These are phyloP conservation scores for Hephaestus fuliginosus DNA, from an alignment of 2,797 vertebrate genomes.

Conservation along the genomic window DNA sequence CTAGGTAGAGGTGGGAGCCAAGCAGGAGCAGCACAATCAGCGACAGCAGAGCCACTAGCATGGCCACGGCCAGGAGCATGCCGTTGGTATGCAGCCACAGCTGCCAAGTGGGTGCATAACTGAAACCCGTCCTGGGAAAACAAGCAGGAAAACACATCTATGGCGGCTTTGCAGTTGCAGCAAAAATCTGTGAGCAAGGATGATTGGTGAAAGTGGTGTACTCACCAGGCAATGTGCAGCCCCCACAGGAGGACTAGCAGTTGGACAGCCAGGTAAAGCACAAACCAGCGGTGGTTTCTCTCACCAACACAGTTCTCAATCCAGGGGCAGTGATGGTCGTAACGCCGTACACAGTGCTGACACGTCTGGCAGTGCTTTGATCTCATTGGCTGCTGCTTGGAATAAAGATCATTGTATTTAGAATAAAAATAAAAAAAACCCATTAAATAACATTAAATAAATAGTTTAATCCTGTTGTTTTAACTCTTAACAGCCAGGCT, in stretches of 20 bases:
- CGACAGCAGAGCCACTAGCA: constrained; percentile 84
- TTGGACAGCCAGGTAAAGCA: constrained; percentile 90
- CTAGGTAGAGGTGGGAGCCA: constrained; percentile 93
- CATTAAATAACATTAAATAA: not conserved
- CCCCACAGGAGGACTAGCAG: constrained; percentile 93
- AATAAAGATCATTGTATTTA: not conserved
- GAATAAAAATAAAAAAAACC: not conserved
- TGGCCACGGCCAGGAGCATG: constrained; percentile 86
- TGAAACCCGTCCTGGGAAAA: constrained; percentile 91
- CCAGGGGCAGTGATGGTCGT: constrained; percentile 98
- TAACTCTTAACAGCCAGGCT: not conserved
- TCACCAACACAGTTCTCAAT: constrained; percentile 97
- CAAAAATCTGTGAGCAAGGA: not conserved
- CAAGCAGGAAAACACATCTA: not conserved
- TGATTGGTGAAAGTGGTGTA: not conserved
- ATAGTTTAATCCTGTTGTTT: not conserved
- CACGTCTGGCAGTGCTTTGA: constrained; percentile 94
- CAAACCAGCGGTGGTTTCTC: constrained; percentile 93
- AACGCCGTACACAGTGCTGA: constrained; percentile 92
- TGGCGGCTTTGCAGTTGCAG: not conserved
- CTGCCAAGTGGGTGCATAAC: constrained; percentile 81
- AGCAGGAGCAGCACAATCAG: constrained; percentile 89
- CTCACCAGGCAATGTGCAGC: constrained; percentile 91
- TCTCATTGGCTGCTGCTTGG: constrained; percentile 93
- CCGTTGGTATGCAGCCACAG: constrained; percentile 89